phyloP scores from a whole-genome alignment of 2,113 vertebrate genomes.

The Hemicordylus capensis region DNA sequence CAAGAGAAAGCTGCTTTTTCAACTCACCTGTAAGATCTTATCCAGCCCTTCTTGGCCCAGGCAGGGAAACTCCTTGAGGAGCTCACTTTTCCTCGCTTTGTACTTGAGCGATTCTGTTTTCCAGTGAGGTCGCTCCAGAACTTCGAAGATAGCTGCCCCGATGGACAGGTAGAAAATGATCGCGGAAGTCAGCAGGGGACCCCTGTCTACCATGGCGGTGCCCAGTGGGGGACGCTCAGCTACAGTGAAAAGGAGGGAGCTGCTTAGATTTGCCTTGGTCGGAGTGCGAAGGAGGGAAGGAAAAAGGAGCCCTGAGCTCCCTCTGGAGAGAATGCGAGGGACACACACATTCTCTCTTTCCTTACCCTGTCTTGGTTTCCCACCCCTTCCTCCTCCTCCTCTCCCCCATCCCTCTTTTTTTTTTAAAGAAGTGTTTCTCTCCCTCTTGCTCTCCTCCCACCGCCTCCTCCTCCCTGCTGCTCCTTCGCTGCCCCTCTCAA shows the following conservation, averaged over 20 bases:
- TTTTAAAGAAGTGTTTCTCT: neutral
- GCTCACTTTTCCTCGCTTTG: conserved; percentile 76
- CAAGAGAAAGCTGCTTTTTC: neutral
- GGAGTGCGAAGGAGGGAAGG: neutral
- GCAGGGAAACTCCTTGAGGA: conserved; percentile 88
- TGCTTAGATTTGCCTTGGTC: neutral
- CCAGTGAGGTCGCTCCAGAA: conserved; percentile 95
- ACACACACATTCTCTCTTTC: neutral
- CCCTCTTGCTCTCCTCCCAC: conserved; percentile 38
- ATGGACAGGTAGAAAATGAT: conserved; percentile 99
- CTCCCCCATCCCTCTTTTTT: neutral
- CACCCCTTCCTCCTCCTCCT: neutral
- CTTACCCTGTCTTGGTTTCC: conserved; percentile 32
- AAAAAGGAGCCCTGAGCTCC: neutral
- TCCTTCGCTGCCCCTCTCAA: conserved; percentile 17
- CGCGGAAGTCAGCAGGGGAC: conserved; percentile 94
- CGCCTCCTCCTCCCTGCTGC: conserved; percentile 41
- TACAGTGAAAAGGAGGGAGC: neutral
- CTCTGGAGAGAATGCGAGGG: neutral
- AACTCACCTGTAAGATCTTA: conserved; percentile 89
- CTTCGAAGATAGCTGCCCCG: conserved; percentile 97
- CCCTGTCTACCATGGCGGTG: conserved; percentile 93
- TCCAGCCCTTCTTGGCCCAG: conserved; percentile 87
- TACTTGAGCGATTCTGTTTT: conserved; percentile 82
- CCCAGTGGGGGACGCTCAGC: conserved; percentile 23